Evolutionary conservation across 2,888 invertebrate species (phyloP), one percentile per base, ranked within the genome.

Genomic region (Drosophila tanythrix): DNA sequence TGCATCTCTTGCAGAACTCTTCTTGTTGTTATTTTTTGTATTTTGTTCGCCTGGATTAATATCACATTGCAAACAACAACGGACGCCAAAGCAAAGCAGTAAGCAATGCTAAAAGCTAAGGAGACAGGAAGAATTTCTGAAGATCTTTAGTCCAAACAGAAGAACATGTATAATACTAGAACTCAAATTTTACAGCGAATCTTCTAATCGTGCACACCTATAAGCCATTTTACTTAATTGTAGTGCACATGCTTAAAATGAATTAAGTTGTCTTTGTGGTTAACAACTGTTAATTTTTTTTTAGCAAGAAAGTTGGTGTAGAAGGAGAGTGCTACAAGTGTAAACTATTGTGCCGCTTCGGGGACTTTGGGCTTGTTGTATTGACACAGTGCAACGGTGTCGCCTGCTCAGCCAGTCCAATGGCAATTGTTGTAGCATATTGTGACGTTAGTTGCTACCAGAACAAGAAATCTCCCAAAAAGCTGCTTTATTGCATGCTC

Each of bases 401-500:
- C 25, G 74, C n/a, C 27, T 15, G 36, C 43, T 57, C 43, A 36
- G 68, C 18, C 38, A 51, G 65, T 65, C 68, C 80, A 65, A 55
- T 71, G 76, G 74, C 88, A 87, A 83, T 87, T 89, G 82, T 68
- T 89, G 77, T 80, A 82, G 82, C 88, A 89, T 89, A 89, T 89
- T 85, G 89, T 89, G 88, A 80, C 80, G 75, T 84, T 89, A 75
- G 83, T 81, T 74, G 86, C 74, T 76, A 76, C 88, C 87, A 72
- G 74, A 65, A 74, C 74, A 76, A 86, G 83, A 81, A 86, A 86
- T 81, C 89, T 79, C 70, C 76, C 71, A 86, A 85, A 85, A 86
- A 87, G 81, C 87, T 90, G 74, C 77, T 82, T 79, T 86, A 90
- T 86, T 88, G 89, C 90, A 87, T 87, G 89, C 89, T 83, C 82